Conservation (phyloP, 1,140 invertebrate species). For the Hydropsyche tenuis region DNA sequence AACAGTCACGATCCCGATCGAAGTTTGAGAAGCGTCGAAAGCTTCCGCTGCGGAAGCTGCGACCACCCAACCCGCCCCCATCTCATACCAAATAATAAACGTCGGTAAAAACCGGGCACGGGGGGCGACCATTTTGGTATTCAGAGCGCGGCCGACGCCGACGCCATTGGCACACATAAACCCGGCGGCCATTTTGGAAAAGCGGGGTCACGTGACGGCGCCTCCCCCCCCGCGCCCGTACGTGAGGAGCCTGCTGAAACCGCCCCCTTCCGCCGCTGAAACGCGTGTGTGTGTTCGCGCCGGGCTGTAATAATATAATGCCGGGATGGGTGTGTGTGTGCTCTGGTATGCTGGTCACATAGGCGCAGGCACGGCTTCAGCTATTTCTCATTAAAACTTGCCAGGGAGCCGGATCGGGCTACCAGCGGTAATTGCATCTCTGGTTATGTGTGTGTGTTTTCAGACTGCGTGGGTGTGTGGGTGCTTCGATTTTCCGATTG, state of each 20-base stretch:
- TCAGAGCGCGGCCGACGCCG: slow-evolving; percentile 46
- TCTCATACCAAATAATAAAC: slow-evolving; percentile 49
- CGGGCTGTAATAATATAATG: too few relatives aligned
- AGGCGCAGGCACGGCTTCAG: slow-evolving; percentile 27
- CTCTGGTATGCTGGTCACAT: slow-evolving; percentile 34
- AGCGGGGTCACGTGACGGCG: slow-evolving; percentile 42
- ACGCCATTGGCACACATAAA: slow-evolving; percentile 51
- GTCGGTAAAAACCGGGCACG: slow-evolving; percentile 43
- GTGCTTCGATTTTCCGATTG: slow-evolving; percentile 25
- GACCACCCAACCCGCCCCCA: background rate
- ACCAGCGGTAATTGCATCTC: slow-evolving; percentile 45
- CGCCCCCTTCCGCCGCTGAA: background rate
- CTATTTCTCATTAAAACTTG: slow-evolving; percentile 49
- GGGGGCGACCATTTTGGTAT: slow-evolving; percentile 44
- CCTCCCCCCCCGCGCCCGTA: slow-evolving; percentile 12
- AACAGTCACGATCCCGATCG: too few relatives aligned
- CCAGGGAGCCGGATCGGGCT: slow-evolving; percentile 28
- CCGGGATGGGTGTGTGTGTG: background rate
- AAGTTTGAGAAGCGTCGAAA: slow-evolving; percentile 11
- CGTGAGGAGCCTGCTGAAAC: slow-evolving; percentile 26
- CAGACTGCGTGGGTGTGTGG: background rate
- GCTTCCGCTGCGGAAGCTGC: background rate
- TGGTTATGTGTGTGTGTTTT: background rate
- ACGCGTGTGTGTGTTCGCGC: background rate
- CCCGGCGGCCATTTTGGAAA: slow-evolving; percentile 50